Evolutionary conservation across 2,888 invertebrate genomes (phyloP), one percentile per base, ranked within the genome.

Genomic region (Schrankia costaestrigalis): DNA sequence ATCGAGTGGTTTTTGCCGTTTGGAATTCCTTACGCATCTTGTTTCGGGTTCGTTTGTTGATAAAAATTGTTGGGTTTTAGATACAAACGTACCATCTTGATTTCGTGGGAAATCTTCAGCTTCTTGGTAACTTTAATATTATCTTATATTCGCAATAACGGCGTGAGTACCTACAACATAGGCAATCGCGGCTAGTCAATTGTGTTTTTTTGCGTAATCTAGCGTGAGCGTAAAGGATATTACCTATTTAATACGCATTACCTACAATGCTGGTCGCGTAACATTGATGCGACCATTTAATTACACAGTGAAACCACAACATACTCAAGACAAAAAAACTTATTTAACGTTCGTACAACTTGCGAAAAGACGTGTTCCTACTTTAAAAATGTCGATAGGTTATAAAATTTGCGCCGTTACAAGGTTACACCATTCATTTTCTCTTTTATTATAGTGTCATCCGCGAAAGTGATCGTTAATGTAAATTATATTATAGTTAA

Each of bases 1-100:
- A 78, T 79, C 78, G 78, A 77, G 78, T 71, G 71, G 81, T 82
- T 82, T 83, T 82, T 82, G 80, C 78, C 77, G 76, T 77, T 80
- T 68, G 72, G 78, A 65, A 84, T 82, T 80, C 78, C 78, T 78
- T 77, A 75, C 78, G 78, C 78, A 76, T 79, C 78, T 79, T 66
- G 74, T 74, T 77, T 78, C 72, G 74, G 72, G 74, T 70, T 70
- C 65, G 69, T 71, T 75, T 76, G 65, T 59, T 60, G 56, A 63
- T 61, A 54, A 54, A 51, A 57, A 49, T 54, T 50, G 45, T 51
- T 48, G 46, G 35, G 43, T 50, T 60, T 61, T 54, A 60, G 63
- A 58, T 52, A 54, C 57, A 51, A n/a, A n/a, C n/a, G n/a, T 51
- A 51, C 32, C 45, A 55, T 57, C 55, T 56, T 35, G 35, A 33